Evolutionary conservation across 2,888 invertebrate species (phyloP), one percentile per base, ranked within the genome.

Genomic region (Temnothorax ravouxi): DNA sequence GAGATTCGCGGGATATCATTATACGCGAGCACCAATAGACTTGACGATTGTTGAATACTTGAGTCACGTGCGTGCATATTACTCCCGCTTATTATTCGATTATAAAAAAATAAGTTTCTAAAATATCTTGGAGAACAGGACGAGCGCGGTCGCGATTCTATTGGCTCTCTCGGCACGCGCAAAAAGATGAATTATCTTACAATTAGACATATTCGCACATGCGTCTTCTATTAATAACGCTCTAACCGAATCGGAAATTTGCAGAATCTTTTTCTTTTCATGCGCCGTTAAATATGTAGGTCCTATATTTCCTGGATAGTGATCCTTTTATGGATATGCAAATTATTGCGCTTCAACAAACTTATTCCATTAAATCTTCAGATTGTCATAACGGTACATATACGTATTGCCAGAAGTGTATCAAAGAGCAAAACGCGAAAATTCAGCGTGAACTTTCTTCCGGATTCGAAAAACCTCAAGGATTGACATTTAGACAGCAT

Each of bases 401-500:
- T 15, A 0, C 9, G 25, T 15, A n/a, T 69, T 34, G 34, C 59
- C 69, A 44, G 54, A 79, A 34, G 44, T 34, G 34, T 25, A 34
- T 21, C 47, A 5, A 80, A 18, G 21, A 79, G 47, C 38, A 59
- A 59, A 80, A 50, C n/a, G 74, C 38, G 59, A 72, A 29, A 62
- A 77, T 61, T 75, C 34, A 56, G 71, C 21, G 47, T 21, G 8
- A 71, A 77, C 29, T 77, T 62, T 75, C 62, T 69, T 75, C 38
- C 59, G 34, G 41, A 44, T 56, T 21, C 34, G 62, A 34, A 61
- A 62, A 76, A 81, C 34, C 41, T 21, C 62, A 21, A 15, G n/a
- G 25, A 80, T 59, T 80, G 79, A 80, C 79, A 80, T 80, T 80
- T 80, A 80, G 79, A 80, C 79, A 80, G 79, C 74, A 72, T 80